Base-by-base conservation (phyloP, 2,888 invertebrate genomes). In the Pterobdella sp. region DNA sequence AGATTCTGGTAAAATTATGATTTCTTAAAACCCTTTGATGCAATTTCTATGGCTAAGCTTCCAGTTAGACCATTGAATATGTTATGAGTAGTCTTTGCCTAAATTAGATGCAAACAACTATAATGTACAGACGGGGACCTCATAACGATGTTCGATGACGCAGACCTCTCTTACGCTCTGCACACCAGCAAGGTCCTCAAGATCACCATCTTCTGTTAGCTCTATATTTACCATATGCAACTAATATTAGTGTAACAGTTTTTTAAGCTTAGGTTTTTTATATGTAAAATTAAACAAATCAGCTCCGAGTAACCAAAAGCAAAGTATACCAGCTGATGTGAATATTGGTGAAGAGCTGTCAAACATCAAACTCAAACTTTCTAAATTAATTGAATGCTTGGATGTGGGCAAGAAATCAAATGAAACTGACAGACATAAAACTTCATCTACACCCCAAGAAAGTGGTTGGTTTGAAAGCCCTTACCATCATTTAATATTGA, bases 131-230 rank as follows among this genome's bases (percentile, higher is more conserved):
- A 89, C 86, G 88, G 88, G 72, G 89, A 90, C 82, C 82, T 89
- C 78, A 87, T 90, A 76, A 89, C 89, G 66, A 89, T 89, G 78
- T 88, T 88, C 83, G 89, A 89, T 82, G 88, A 88, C 80, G 87
- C 88, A 42, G 89, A 89, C 82, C 82, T 89, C 75, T 86, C 88
- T 0, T 89, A 89, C 85, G 89, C 89, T 37, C 88, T 89, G 77
- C 88, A 89, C 79, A 88, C 87, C 79, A 88, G 88, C 79, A 85
- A 88, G 52, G 87, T 89, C 75, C 82, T 89, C 74, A 88, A 88
- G 80, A 83, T 89, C 72, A 88, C 88, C 77, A 84, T 89, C 73
- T 85, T 88, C 80, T 85, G 85, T 85, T 79, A 81, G 81, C 79
- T 68, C 32, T 18, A 31, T 68, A 32, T 49, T 22, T 34, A 22